Evolutionary conservation across 2,888 invertebrate genomes (phyloP).

Genomic region (Drosophila macrospina): DNA sequence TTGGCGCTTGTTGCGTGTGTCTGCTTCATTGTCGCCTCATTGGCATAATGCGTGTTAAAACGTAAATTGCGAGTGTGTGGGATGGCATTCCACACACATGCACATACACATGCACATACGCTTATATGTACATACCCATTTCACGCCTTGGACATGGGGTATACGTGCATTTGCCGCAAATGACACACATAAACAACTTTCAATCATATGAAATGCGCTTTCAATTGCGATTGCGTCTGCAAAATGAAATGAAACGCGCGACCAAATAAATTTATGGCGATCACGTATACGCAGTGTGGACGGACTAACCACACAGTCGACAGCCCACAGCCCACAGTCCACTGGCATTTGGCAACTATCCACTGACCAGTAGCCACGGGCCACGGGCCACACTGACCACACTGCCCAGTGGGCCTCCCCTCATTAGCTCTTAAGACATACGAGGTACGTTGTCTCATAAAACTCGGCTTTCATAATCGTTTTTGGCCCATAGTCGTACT

Average conservation of each 20-base stretch:
- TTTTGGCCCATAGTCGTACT: conserved; percentile 23
- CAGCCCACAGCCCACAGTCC: neutral
- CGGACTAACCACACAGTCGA: conserved; percentile 6
- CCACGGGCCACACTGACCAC: neutral
- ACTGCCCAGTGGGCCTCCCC: neutral
- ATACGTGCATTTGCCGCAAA: conserved; percentile 42
- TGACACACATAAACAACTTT: conserved; percentile 67
- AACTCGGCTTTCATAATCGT: conserved; percentile 48
- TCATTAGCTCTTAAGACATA: neutral
- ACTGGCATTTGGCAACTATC: neutral
- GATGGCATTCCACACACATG: neutral
- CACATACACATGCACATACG: neutral
- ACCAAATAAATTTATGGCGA: conserved; percentile 58
- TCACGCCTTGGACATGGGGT: conserved; percentile 22
- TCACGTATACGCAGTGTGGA: conserved; percentile 71
- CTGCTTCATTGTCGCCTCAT: conserved; percentile 48
- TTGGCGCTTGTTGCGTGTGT: neutral
- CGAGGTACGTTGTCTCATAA: conserved; percentile 14
- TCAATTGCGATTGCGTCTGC: conserved; percentile 67
- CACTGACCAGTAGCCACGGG: neutral
- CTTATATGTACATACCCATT: conserved; percentile 5
- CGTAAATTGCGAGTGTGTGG: conserved; percentile 22
- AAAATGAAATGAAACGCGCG: conserved; percentile 57
- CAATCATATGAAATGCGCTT: conserved; percentile 76
- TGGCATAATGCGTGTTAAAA: conserved; percentile 38